phyloP scores from a whole-genome alignment of 2,797 vertebrate species.

The Pipistrellus nathusii region DNA sequence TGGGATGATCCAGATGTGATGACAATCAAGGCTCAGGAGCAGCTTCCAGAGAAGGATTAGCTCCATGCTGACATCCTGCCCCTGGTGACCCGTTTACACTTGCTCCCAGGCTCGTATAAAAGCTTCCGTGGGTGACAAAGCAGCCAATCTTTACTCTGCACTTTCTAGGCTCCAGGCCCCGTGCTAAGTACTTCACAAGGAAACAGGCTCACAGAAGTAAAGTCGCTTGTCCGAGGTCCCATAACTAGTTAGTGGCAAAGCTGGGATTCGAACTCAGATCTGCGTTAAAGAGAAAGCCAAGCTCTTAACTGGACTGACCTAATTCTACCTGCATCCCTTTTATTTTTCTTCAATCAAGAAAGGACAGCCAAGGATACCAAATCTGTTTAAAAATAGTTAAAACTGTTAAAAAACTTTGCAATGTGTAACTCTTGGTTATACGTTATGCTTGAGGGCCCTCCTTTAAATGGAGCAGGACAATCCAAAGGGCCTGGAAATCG shows the following conservation, averaged over 20 bases:
- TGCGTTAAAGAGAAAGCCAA: neutral
- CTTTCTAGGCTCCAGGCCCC: neutral
- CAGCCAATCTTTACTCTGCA: neutral
- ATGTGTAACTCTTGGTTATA: neutral
- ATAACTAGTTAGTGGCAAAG: neutral
- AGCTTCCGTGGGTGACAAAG: neutral
- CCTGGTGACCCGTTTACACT: neutral
- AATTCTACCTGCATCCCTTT: neutral
- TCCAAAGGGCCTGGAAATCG: neutral
- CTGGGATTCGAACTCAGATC: neutral
- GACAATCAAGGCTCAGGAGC: neutral
- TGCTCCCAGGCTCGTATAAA: neutral
- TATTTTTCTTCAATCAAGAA: neutral
- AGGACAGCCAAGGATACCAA: neutral
- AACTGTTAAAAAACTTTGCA: neutral
- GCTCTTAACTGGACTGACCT: neutral
- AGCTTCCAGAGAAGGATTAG: neutral
- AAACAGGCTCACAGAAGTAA: neutral
- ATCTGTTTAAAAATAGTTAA: neutral
- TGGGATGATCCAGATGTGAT: neutral
- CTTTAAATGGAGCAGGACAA: neutral
- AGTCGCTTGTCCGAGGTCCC: neutral
- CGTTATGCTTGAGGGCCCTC: neutral
- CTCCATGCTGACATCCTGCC: neutral
- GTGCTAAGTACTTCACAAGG: neutral